Evolutionary conservation across 2,113 vertebrate species (phyloP), one percentile per base, ranked within the genome.

Genomic region (Xiphorhynchus elegans): DNA sequence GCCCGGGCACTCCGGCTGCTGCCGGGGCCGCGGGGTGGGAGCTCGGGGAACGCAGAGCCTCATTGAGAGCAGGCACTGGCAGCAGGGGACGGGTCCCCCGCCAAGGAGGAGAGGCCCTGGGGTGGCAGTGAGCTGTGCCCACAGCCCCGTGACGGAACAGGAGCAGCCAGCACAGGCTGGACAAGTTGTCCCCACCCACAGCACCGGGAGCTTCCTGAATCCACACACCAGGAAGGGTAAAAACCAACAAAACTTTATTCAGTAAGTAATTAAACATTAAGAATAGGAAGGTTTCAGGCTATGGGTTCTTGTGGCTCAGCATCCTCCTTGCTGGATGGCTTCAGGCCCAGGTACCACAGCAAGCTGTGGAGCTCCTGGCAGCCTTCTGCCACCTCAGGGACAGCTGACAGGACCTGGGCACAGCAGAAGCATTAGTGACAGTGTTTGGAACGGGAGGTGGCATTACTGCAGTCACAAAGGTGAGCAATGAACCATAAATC

Each of bases 301-400:
- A 56, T 11, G 5, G 85, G 90, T 87, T 81, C 73, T 4, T 74
- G 82, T 5, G 20, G 62, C 55, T 91, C 76, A 0, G 20, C 33
- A 5, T 19, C 17, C 44, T 81, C 83, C 62, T 84, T 31, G 26
- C 13, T 12, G 70, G 7, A 52, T 35, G 19, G 66, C 88, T 89
- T 93, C 88, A 96, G 72, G 31, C 64, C 63, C 40, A 96, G 37
- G 50, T 74, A 96, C 11, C 20, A 19, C 76, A 97, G 53, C 77
- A 98, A 86, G 75, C 64, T 79, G 11, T 76, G 95, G 46, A 97
- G 33, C 60, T 98, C 97, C 44, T 94, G 90, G 78, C 95, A 97
- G 35, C 28, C 29, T 2, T 14, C 60, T 28, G 97, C 86, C 4
- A 89, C 90, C 0, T 68, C 63, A 0, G 93, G 94, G 28, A 93